Evolutionary conservation across 2,888 invertebrate species (phyloP), one percentile per base, ranked within the genome.

Genomic region (Trichogramma evanescens): DNA sequence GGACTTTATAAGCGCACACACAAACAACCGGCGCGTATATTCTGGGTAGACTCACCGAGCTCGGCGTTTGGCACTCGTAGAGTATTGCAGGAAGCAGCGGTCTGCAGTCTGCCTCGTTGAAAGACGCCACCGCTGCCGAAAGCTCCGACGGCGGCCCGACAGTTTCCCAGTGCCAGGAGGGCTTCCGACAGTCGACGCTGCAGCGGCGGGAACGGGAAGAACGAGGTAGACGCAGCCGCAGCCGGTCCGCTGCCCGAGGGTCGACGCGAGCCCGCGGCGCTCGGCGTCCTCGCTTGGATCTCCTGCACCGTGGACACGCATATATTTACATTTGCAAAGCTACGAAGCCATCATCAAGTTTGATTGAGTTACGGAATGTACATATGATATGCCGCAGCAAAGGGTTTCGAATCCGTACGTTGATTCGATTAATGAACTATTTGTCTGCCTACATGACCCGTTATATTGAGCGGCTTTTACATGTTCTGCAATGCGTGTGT

Each of bases 281-380:
- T 89, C 4, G 89, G 90, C 3, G 89, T 89, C 65, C 89, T 80
- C 4, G 89, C 89, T 74, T 90, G 89, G 64, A 90, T 90, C 75
- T 90, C 90, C 74, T 79, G 71, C 26, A 3, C 26, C 26, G 26
- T 3, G 26, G 26, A 26, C 26, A 26, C 26, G 26, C 26, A 26
- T 26, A 26, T 26, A 26, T 26, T 26, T 26, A 26, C 26, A 26
- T 26, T 26, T 26, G 26, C 26, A 26, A 26, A 26, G 26, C 26
- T 26, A 26, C 26, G 26, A 26, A 26, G 26, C 26, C 26, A 26
- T 26, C 26, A 2, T 3, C 26, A 26, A 26, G 26, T 26, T 26
- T 26, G 26, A 26, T 26, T 26, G 26, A 26, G 26, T 26, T 26
- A 26, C 26, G 26, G 26, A 26, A 26, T 26, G 26, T 26, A 26